Evolutionary conservation across 2,888 invertebrate species (phyloP).

Genomic region (Phyto melanocephala): DNA sequence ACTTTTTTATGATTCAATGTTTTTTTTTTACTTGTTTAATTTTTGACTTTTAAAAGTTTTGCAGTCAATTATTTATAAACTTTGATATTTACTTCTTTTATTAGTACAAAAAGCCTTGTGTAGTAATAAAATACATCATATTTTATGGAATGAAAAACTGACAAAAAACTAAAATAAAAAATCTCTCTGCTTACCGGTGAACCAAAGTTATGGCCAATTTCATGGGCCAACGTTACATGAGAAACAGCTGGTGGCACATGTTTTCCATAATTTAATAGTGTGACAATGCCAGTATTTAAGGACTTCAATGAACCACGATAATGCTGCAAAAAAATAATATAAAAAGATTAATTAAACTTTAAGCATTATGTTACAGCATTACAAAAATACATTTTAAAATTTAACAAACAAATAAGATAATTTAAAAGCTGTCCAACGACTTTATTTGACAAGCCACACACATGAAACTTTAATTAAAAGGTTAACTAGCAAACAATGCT

Average conservation of each 20-base stretch:
- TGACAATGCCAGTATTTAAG: constrained; percentile 98
- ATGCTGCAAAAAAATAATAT: constrained; percentile 83
- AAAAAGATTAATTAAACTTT: not conserved
- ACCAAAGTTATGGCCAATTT: constrained; percentile 99
- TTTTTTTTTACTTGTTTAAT: not conserved
- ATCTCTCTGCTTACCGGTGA: constrained; percentile 85
- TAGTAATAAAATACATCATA: constrained; percentile 21
- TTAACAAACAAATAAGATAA: not conserved
- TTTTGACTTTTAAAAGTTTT: constrained; percentile 28
- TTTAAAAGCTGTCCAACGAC: not conserved
- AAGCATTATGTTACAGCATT: too few species aligned
- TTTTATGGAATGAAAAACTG: not conserved
- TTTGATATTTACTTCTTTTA: constrained; percentile 23
- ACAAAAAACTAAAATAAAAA: not conserved
- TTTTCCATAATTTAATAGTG: constrained; percentile 97
- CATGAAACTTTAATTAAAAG: constrained; percentile 1
- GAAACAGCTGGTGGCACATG: constrained; percentile 99
- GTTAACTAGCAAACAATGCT: not conserved
- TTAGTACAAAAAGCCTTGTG: not conserved
- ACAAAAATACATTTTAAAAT: not conserved
- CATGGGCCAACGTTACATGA: constrained; percentile 98
- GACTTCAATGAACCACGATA: constrained; percentile 95
- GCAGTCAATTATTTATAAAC: constrained; percentile 49
- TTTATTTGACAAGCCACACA: not conserved
- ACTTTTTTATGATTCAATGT: constrained; percentile 2